Evolutionary conservation across 2,888 invertebrate genomes (phyloP), one percentile per base, ranked within the genome.

Genomic region (Hyposoter didymator): DNA sequence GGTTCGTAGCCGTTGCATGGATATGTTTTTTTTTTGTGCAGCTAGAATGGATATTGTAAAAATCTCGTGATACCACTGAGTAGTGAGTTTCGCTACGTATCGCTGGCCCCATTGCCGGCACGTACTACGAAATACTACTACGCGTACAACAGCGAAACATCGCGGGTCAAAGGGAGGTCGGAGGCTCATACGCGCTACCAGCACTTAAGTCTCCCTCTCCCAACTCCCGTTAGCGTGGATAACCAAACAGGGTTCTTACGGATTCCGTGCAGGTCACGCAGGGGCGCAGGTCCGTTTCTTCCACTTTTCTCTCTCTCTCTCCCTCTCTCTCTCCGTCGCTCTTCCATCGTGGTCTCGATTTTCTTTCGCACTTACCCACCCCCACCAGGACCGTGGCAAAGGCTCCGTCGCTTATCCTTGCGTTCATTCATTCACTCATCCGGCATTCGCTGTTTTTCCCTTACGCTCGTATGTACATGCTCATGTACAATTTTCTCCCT

Each of bases 51-150:
- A 35, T 49, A n/a, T 66, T 49, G 52, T 45, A 69, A 73, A 59
- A 72, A 80, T 55, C 47, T 75, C 19, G 62, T 5, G 17, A 78
- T 82, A 62, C 45, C 39, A 22, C 19, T 39, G 47, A 39, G 62
- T 12, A 14, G 35, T 14, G 35, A 35, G 55, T 14, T 72, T 75
- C 62, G 22, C 35, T 22, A 72, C 72, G 62, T 76, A 69, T 75
- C 78, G 80, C 78, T 62, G 78, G 75, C 49, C n/a, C 49, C 75
- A 45, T 47, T 73, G 79, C 86, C 86, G 89, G 84, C 87, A 90
- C 90, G 90, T 90, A 90, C 90, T 90, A 90, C 90, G 90, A 90
- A 79, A 90, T 78, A 90, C 90, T 90, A 90, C 85, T 85, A 79
- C 85, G 74, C 90, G 89, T 87, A 88, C 87, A 89, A 90, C 90